Conservation (phyloP, 2,888 invertebrate species). For the Harpalus rubripes region DNA sequence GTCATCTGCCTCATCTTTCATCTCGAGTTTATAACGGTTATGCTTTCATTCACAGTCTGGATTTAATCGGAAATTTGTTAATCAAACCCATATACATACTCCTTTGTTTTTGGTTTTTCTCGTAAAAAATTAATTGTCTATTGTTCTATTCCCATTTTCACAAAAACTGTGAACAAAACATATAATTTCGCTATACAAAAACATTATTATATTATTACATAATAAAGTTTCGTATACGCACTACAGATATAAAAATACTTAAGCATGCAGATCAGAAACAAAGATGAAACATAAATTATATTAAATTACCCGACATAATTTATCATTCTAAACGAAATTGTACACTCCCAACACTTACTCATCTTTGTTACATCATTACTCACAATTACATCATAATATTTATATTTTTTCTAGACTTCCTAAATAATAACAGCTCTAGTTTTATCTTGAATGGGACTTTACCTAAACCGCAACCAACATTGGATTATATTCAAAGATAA, state of each 20-base stretch:
- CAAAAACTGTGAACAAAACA: not conserved
- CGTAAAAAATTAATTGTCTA: not conserved
- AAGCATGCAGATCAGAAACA: constrained; percentile 34
- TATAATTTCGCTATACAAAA: not conserved
- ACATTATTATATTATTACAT: constrained; percentile 3
- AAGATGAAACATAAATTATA: constrained; percentile 47
- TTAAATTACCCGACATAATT: constrained; percentile 46
- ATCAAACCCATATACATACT: constrained; percentile 2
- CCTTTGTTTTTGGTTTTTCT: not conserved
- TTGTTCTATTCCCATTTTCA: not conserved
- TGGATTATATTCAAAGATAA: too few species aligned
- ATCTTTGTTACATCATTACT: constrained; percentile 43
- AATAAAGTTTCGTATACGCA: not conserved
- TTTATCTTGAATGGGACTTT: not conserved
- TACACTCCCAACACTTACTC: constrained; percentile 51
- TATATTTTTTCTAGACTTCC: constrained; percentile 28
- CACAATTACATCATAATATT: constrained; percentile 49
- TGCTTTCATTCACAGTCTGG: constrained; percentile 26
- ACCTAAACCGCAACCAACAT: not conserved
- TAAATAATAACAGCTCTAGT: not conserved
- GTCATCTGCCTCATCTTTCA: constrained; percentile 34
- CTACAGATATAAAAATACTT: constrained; percentile 6
- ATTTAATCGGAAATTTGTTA: constrained; percentile 40
- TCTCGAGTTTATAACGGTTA: constrained; percentile 44
- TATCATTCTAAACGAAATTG: constrained; percentile 48